phyloP scores from a whole-genome alignment of 2,113 vertebrate genomes.

The Asarcornis scutulata region DNA sequence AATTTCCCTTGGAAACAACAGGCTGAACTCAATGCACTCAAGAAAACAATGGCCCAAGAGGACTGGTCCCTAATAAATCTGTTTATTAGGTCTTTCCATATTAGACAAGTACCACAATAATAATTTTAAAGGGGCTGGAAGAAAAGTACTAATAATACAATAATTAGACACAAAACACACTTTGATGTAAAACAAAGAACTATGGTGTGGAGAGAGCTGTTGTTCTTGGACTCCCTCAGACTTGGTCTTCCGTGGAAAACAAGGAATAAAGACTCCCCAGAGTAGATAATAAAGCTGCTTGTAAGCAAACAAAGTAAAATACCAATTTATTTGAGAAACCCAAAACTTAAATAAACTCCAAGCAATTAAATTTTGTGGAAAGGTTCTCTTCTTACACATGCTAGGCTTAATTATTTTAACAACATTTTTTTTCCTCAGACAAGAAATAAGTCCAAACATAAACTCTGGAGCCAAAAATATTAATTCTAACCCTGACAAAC shows the following conservation, averaged over 20 bases:
- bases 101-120: not conserved
- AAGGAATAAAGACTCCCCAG: not conserved
- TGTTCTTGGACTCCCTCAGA: conserved; percentile 10
- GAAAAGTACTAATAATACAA: not conserved
- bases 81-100: not conserved
- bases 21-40: not conserved
- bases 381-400: conserved; percentile 40
- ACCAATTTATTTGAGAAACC: not conserved
- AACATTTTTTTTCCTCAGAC: conserved; percentile 33
- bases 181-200: conserved; percentile 23
- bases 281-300: not conserved
- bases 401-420: conserved; percentile 60
- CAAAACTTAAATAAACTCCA: conserved; percentile 42
- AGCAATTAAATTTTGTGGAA: conserved; percentile 45
- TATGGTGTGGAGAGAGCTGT: not conserved
- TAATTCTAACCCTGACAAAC: conserved; percentile 50
- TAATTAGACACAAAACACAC: not conserved
- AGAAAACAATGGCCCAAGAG: not conserved
- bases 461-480: conserved; percentile 40
- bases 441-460: conserved; percentile 35
- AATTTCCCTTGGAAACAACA: conserved; percentile 38
- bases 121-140: not conserved
- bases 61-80: not conserved
- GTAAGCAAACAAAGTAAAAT: conserved; percentile 37
- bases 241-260: not conserved